These are phyloP conservation scores for Scaptomyza reducta DNA, from an alignment of 2,888 invertebrate species.

Conservation along the genomic window DNA sequence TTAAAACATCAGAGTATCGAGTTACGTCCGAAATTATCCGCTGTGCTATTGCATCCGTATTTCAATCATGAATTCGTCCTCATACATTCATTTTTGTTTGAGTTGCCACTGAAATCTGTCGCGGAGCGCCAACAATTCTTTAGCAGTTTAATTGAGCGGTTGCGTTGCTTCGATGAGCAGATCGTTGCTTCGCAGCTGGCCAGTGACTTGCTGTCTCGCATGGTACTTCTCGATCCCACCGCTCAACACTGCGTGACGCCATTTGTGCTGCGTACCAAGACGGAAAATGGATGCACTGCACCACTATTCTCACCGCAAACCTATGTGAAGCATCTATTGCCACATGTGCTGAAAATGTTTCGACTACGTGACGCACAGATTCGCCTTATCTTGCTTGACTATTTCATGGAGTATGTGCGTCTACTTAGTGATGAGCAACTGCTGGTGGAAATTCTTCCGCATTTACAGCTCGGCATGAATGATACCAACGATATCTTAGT, in stretches of 20 bases:
- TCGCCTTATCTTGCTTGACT: conserved; percentile 90
- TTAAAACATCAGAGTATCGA: conserved; percentile 88
- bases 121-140: conserved; percentile 92
- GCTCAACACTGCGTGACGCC: conserved; percentile 87
- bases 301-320: conserved; percentile 89
- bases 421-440: conserved; percentile 91
- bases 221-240: conserved; percentile 92
- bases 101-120: conserved; percentile 91
- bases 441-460: conserved; percentile 92
- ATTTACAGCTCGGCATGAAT: conserved; percentile 93
- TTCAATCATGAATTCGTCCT: conserved; percentile 94
- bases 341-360: conserved; percentile 91
- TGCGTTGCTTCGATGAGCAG: conserved; percentile 90
- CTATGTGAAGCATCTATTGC: conserved; percentile 91
- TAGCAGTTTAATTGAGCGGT: conserved; percentile 87
- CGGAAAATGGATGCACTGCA: conserved; percentile 85
- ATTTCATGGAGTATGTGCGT: conserved; percentile 90
- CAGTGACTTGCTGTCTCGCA: conserved; percentile 90
- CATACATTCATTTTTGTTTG: conserved; percentile 92
- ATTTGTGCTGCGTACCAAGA: conserved; percentile 85
- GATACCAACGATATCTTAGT: conserved; percentile 94
- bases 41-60: conserved; percentile 89
- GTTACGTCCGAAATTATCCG: conserved; percentile 88
- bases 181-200: conserved; percentile 93
- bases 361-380: conserved; percentile 93